Conservation (phyloP, 1,140 invertebrate genomes). For the Brachionus manjavacas region DNA sequence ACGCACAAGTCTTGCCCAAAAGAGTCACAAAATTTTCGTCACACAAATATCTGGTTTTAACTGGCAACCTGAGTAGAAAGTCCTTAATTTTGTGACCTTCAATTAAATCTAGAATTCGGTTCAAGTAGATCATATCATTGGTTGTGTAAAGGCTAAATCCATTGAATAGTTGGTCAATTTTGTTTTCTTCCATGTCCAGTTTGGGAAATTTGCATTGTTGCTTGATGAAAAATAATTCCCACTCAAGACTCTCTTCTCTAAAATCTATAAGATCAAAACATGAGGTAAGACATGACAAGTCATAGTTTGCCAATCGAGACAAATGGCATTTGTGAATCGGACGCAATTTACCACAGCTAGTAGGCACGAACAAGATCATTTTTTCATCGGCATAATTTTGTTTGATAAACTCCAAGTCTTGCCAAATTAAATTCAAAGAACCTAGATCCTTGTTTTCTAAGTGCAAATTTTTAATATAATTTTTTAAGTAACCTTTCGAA, state of each 20-base stretch:
- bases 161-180: slow-evolving; percentile 11
- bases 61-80: neutral
- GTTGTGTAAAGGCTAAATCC: neutral
- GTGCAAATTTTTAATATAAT: slow-evolving; percentile 22
- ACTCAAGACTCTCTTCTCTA: neutral
- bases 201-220: neutral
- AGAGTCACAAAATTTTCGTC: neutral
- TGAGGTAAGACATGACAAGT: neutral
- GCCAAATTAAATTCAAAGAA: neutral
- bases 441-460: neutral
- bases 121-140: neutral
- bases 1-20: neutral
- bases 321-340: neutral
- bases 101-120: slow-evolving; percentile 4
- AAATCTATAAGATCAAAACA: neutral
- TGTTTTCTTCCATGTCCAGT: neutral
- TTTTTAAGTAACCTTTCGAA: neutral
- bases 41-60: neutral
- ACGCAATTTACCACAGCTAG: neutral
- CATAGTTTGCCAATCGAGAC: neutral
- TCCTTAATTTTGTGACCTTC: neutral
- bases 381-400: neutral
- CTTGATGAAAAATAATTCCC: slow-evolving; percentile 6
- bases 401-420: slow-evolving; percentile 12
- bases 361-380: neutral